These are phyloP conservation scores for Micrastur ruficollis DNA, from an alignment of 2,797 vertebrate genomes.

Conservation along the genomic window DNA sequence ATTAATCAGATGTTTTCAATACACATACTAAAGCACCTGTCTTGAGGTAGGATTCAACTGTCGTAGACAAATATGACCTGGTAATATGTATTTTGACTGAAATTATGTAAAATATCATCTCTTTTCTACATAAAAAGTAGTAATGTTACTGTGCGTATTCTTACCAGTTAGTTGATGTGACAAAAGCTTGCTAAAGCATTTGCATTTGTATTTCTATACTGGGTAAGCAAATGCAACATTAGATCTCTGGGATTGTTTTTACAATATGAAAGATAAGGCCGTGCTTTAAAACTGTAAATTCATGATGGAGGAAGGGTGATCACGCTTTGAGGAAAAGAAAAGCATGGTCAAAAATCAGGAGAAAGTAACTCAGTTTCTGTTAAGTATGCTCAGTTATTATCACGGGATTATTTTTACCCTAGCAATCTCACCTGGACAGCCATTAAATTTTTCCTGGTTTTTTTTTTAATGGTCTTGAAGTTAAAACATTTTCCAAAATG, in stretches of 20 bases:
- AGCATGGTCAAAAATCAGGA: not conserved
- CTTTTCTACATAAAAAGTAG: not conserved
- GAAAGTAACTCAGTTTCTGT: not conserved
- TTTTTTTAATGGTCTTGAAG: not conserved
- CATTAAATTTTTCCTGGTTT: not conserved
- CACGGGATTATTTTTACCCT: not conserved
- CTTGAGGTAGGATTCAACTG: not conserved
- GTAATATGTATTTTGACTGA: not conserved
- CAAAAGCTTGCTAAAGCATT: not conserved
- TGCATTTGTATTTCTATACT: not conserved
- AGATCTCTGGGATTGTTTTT: not conserved
- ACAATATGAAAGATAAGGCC: not conserved
- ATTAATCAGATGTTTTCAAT: not conserved
- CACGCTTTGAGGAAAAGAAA: not conserved
- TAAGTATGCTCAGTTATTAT: not conserved
- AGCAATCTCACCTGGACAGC: slow-evolving; percentile 8
- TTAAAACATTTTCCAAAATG: slow-evolving; percentile 36
- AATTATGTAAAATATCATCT: not conserved
- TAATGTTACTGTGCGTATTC: not conserved
- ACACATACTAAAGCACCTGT: not conserved
- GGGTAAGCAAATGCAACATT: not conserved
- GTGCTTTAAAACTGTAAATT: not conserved
- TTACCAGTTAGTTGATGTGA: not conserved
- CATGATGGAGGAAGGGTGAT: not conserved
- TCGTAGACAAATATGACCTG: not conserved